Percentiles rank a stretch among this genome's conserved stretches.
phyloP scores from a whole-genome alignment of 1,140 invertebrate species.

The Cataglyphis hispanica region DNA sequence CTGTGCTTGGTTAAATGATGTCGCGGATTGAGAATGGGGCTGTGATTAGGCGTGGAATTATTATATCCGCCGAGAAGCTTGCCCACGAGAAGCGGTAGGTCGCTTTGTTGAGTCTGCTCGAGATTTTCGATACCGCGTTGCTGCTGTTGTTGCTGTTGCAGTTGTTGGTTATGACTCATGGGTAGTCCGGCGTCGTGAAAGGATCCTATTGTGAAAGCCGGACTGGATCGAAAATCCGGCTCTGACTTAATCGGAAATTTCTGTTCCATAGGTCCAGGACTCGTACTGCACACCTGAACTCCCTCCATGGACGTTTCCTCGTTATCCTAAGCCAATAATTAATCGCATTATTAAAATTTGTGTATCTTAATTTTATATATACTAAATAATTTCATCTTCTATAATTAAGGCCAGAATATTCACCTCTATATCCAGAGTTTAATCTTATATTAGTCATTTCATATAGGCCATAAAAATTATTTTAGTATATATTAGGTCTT shows the following conservation, averaged over 20 bases:
- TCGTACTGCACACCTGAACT: conserved; percentile 85
- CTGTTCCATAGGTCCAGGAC: conserved; percentile 83
- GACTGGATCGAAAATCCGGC: conserved; percentile 84
- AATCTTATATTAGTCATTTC: not conserved
- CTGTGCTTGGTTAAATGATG: conserved; percentile 86
- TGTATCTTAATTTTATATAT: not conserved
- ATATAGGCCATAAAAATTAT: not conserved
- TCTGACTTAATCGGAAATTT: conserved; percentile 85
- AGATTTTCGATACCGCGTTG: conserved; percentile 78
- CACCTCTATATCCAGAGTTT: not conserved
- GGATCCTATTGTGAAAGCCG: conserved; percentile 77
- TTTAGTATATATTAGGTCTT: not conserved
- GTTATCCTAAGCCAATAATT: conserved; percentile 78
- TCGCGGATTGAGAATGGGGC: conserved; percentile 89
- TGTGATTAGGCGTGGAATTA: conserved; percentile 89
- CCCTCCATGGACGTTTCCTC: conserved; percentile 87
- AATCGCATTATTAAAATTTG: not conserved
- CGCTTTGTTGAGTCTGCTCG: conserved; percentile 84
- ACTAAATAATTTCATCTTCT: not conserved
- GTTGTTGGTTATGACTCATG: conserved; percentile 81
- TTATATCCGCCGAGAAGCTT: conserved; percentile 89
- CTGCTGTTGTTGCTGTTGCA: conserved; percentile 78
- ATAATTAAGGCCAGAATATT: not conserved
- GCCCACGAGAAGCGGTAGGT: conserved; percentile 88
- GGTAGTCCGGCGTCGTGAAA: conserved; percentile 81